These are phyloP conservation scores for Gila orcuttii DNA, from an alignment of 2,113 vertebrate species.

Conservation along the genomic window DNA sequence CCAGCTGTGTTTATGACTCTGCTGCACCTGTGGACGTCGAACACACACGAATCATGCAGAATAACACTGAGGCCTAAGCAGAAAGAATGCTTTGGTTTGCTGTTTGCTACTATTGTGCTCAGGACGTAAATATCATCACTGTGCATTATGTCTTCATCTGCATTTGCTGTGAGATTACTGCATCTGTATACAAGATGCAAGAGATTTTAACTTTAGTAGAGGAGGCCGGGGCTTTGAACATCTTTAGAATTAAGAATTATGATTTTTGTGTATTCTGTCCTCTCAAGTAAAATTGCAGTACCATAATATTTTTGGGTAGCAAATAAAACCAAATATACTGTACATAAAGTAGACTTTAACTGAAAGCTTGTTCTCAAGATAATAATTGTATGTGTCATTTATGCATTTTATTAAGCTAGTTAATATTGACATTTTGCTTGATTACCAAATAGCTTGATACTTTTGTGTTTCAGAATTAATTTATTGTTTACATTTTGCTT, in stretches of 20 bases:
- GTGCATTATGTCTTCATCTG: too few relatives aligned
- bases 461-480: not conserved
- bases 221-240: not conserved
- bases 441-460: not conserved
- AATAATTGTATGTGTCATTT: too few relatives aligned
- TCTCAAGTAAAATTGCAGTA: not conserved
- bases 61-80: not conserved
- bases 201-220: not conserved
- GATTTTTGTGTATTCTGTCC: not conserved
- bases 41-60: not conserved
- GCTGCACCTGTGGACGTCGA: constrained; percentile 76
- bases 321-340: not conserved
- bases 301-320: not conserved
- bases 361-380: too few relatives aligned
- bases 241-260: not conserved
- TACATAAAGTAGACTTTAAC: not conserved
- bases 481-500: not conserved
- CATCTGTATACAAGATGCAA: too few relatives aligned
- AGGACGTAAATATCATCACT: not conserved
- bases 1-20: constrained; percentile 79
- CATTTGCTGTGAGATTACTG: too few relatives aligned
- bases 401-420: too few relatives aligned
- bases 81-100: not conserved
- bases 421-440: too few relatives aligned
- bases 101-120: not conserved